Base-by-base conservation (phyloP, 1,140 invertebrate species). In the Atta colombica region DNA sequence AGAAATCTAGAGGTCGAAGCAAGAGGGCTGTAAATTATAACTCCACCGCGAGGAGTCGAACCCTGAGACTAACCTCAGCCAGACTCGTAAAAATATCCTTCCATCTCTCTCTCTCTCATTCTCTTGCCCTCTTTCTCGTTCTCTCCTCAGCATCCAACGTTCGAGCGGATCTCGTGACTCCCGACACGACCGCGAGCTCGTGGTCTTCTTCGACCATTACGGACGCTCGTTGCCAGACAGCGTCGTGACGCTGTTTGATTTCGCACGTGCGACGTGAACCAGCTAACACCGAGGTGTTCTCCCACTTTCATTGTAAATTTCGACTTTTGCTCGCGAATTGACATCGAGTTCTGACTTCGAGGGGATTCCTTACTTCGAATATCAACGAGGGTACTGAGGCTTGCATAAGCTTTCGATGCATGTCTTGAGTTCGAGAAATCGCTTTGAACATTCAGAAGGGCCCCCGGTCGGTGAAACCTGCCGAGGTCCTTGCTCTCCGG, bases 21-120 rank as follows among this genome's bases (percentile, higher is more conserved):
- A 53, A 87, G 87, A 90, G 93, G 94, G 94, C 94, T 94, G 94
- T 95, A 95, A 95, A 95, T 95, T 95, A 94, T 95, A 95, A 95
- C 92, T 94, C 93, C 93, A 94, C 93, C 92, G 94, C 93, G 94
- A 94, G 93, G 92, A 94, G 93, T 94, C 94, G 92, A 94, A 93
- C 91, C 91, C 92, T 89, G 90, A 92, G 93, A 92, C 94, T 92
- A 94, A 94, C 93, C 94, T 94, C 94, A 92, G 91, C 80, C 93
- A 94, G 93, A 94, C 93, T 94, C 94, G 93, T 94, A 95, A 95
- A 95, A 94, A 93, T 92, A 92, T 93, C 81, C 91, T 35, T 75
- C 75, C 58, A 66, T 82, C 87, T 68, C 39, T 39, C 60, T 39
- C 28, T 25, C 49, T 68, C 35, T 35, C 35, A 0, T 3, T 7